Conservation (phyloP, 2,113 vertebrate genomes). For the Neolamprologus ventralis region DNA sequence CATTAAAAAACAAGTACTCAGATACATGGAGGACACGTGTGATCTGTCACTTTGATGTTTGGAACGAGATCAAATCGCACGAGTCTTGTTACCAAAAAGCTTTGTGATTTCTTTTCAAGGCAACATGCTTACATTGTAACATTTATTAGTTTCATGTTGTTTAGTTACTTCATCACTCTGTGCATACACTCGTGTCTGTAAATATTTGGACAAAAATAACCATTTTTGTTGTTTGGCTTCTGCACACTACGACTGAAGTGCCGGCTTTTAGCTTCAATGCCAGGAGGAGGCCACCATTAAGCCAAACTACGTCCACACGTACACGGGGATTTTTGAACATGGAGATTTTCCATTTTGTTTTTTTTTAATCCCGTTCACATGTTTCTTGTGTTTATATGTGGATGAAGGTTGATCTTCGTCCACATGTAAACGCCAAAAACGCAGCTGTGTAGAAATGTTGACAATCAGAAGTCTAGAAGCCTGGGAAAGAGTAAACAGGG, state of each 20-base stretch:
- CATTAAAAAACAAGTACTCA: background rate
- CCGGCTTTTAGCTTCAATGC: background rate
- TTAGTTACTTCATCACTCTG: conserved; percentile 75
- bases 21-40: background rate
- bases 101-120: background rate
- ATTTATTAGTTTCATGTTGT: background rate
- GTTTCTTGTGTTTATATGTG: accelerated
- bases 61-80: background rate
- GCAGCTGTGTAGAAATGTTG: background rate
- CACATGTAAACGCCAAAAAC: accelerated
- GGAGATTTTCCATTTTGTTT: accelerated
- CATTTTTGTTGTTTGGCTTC: background rate
- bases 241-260: background rate
- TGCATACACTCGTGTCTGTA: background rate
- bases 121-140: background rate
- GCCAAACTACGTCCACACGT: background rate
- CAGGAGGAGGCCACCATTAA: background rate
- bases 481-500: background rate
- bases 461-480: background rate
- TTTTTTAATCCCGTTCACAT: background rate
- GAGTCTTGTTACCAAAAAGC: background rate
- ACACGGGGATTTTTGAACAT: accelerated
- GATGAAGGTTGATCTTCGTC: background rate
- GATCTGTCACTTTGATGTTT: background rate
- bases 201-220: background rate